Conservation (phyloP, 2,797 vertebrate species). For the Crocodylus rhombifer region DNA sequence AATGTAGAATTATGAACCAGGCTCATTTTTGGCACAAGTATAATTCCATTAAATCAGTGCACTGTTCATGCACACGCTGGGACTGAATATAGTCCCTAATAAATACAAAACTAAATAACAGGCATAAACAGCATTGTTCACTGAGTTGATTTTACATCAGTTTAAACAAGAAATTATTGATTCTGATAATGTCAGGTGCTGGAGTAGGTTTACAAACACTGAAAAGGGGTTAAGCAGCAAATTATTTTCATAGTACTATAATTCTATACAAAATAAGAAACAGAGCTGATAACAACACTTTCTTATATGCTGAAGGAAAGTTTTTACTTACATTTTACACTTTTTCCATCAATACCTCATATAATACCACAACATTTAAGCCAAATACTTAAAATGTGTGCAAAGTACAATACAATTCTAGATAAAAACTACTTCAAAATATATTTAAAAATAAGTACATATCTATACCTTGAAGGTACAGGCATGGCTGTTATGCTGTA, state of each 20-base stretch:
- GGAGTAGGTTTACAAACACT: neutral
- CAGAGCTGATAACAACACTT: neutral
- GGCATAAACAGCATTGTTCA: neutral
- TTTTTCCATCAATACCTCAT: neutral
- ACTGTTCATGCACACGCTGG: neutral
- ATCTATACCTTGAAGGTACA: conserved; percentile 1
- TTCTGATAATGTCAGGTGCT: neutral
- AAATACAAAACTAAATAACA: neutral
- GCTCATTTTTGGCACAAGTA: neutral
- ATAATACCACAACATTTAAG: neutral
- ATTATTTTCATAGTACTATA: neutral
- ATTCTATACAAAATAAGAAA: conserved; percentile 14
- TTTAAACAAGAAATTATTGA: neutral
- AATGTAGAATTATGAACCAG: neutral
- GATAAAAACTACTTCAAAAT: neutral
- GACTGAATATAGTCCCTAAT: neutral
- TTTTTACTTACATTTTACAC: neutral
- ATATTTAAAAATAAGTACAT: neutral
- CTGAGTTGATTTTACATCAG: neutral
- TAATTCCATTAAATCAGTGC: neutral
- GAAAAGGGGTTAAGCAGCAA: neutral
- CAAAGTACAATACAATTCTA: conserved; percentile 8
- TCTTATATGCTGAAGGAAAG: neutral
- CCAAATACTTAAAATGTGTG: neutral
- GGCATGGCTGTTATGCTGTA: conserved; percentile 1